Base-by-base conservation (phyloP, 2,888 invertebrate species). In the Gymnosoma rotundatum region DNA sequence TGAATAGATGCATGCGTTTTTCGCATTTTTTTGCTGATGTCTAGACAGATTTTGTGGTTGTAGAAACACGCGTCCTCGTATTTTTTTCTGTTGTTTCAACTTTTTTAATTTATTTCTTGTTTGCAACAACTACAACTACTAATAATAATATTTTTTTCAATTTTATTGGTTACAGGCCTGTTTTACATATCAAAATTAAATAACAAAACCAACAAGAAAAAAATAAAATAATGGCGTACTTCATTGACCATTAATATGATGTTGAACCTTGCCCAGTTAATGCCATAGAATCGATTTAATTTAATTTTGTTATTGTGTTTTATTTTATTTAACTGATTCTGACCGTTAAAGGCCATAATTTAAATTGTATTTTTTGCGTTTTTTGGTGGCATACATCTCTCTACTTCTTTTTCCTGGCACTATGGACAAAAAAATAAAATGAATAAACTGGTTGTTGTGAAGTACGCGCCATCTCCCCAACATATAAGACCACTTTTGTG, bases 11-110 rank as follows among this genome's bases (percentile, higher is more conserved):
- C 70, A 74, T 84, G 81, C 72, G 69, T 76, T 76, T 32, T 32
- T 63, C n/a, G 54, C 32, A 58, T 79, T 78, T 82, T n/a, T 69
- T 81, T 74, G 66, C 73, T 69, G 36, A 81, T 69, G 84, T 84
- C 84, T 84, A 84, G 84, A 84, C 84, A 81, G 81, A 81, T 81
- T 84, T 66, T 84, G 84, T 60, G 84, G 84, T 81, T 84, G 70
- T 66, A 84, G 84, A 74, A 84, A 84, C 81, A 84, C 70, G 84
- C 78, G 84, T 81, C 70, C 64, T 72, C 45, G 67, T 48, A 61
- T 81, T 80, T 16, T 56, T 60, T 45, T 69, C 45, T 79, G 58
- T 72, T 79, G 52, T 54, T 63, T 36, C 25, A 48, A 36, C 45
- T 14, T 66, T 64, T 76, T 60, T 45, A 32, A 32, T 32, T 32